A percentile compares a stretch with the other conserved stretches of the same genome.
These are phyloP conservation scores for Pemphigus obesinymphae DNA, from an alignment of 1,140 invertebrate species.

Conservation along the genomic window DNA sequence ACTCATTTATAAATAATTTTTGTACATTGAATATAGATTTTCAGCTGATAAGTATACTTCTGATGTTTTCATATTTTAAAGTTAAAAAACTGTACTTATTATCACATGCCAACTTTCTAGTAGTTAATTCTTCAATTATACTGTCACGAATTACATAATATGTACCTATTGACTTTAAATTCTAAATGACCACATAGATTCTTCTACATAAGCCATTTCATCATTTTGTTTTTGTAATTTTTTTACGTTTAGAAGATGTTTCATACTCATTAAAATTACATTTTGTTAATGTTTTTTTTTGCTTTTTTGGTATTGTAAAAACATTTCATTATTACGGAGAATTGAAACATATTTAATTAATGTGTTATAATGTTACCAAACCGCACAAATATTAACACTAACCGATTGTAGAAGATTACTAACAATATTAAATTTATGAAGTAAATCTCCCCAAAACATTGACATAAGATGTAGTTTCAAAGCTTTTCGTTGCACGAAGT, in stretches of 20 bases:
- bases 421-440: constrained; percentile 6
- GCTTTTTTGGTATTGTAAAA: constrained; percentile 11
- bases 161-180: neutral
- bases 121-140: neutral
- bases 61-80: too few species aligned
- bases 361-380: constrained; percentile 2
- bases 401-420: constrained; percentile 31
- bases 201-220: neutral
- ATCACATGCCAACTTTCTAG: constrained; percentile 8
- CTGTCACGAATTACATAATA: neutral
- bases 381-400: neutral
- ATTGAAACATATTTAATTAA: neutral
- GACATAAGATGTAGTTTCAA: constrained; percentile 43
- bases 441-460: constrained; percentile 33
- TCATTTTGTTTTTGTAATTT: neutral
- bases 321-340: constrained; percentile 9
- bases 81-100: neutral
- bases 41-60: too few species aligned
- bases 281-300: constrained; percentile 19
- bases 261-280: constrained; percentile 14
- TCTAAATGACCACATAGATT: neutral
- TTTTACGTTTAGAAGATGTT: constrained; percentile 20
- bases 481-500: constrained; percentile 1
- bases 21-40: too few species aligned
- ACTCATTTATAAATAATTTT: too few species aligned